These are phyloP conservation scores for Luperina nickerlii DNA, from an alignment of 2,888 invertebrate genomes.

Conservation along the genomic window DNA sequence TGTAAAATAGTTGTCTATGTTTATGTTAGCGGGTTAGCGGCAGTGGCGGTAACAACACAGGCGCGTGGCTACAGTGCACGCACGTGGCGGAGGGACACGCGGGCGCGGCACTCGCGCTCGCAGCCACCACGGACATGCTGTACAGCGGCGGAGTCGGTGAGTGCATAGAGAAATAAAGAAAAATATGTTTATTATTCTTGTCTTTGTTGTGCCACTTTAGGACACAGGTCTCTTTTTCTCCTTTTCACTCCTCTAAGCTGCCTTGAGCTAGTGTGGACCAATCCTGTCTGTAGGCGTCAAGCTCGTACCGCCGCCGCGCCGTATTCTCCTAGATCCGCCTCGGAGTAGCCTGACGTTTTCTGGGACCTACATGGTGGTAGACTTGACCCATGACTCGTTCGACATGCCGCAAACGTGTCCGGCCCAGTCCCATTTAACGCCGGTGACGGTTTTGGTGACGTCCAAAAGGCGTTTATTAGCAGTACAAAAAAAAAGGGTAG, in stretches of 20 bases:
- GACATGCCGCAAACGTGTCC: too few species aligned
- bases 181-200: neutral
- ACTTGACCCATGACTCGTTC: too few species aligned
- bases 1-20: neutral
- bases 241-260: neutral
- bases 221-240: neutral
- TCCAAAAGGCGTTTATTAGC: neutral
- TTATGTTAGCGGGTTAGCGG: constrained; percentile 68
- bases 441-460: neutral
- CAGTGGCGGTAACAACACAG: constrained; percentile 70
- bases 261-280: neutral
- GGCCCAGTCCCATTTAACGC: neutral
- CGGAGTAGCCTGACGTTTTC: too few species aligned
- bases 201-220: neutral
- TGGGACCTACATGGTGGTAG: too few species aligned
- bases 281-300: neutral
- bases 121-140: constrained; percentile 93
- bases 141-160: constrained; percentile 96
- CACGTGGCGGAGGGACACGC: constrained; percentile 96
- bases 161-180: constrained; percentile 31
- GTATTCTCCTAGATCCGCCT: neutral
- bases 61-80: constrained; percentile 93
- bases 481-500: neutral
- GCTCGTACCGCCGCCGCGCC: neutral
- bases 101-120: constrained; percentile 95